Base-by-base conservation (phyloP, 2,113 vertebrate genomes). In the Choloepus hoffmanni region DNA sequence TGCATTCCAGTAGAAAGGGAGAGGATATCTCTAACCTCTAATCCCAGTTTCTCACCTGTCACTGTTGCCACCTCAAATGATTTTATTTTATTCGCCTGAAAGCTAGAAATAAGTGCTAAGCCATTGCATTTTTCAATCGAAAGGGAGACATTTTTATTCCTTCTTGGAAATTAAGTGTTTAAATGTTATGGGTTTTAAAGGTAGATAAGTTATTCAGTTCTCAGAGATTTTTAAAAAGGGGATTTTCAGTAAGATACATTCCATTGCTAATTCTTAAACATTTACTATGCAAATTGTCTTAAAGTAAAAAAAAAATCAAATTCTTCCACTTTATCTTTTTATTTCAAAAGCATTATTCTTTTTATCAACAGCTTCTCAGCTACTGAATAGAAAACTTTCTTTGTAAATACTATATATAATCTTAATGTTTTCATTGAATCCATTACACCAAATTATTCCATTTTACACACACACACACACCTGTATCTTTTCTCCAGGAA, bases 311-410 rank as follows among this genome's bases (percentile, higher is more conserved):
- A 87, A 45, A 43, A 21, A 55, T 24, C n/a, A 48, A 79, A 72
- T 45, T 30, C 53, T 94, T 95, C 86, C 77, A 1, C 85, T 82
- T 89, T 62, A 24, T 40, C 9, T 73, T 68, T 53, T 87, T 74
- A 74, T 96, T 94, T 90, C 81, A 70, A 85, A 90, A 81, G 65
- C 60, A 26, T 74, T 74, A 18, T 53, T 96, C 63, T 86, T 2
- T 83, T 76, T 60, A 36, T 67, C 26, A 53, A 2, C 48, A 53
- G 26, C 18, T 43, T 92, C 67, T 96, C 19, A 24, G 55, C 62
- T 77, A 16, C 74, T 62, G 74, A 65, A 16, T 10, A 65, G 82
- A 60, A 60, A 77, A 8, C 19, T 63, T 87, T 28, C 87, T 78
- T 65, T 53, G 50, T 82, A 81, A 53, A 55, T 72, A 48, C n/a